Evolutionary conservation across 2,797 vertebrate genomes (phyloP).

Genomic region (Choloepus didactylus): DNA sequence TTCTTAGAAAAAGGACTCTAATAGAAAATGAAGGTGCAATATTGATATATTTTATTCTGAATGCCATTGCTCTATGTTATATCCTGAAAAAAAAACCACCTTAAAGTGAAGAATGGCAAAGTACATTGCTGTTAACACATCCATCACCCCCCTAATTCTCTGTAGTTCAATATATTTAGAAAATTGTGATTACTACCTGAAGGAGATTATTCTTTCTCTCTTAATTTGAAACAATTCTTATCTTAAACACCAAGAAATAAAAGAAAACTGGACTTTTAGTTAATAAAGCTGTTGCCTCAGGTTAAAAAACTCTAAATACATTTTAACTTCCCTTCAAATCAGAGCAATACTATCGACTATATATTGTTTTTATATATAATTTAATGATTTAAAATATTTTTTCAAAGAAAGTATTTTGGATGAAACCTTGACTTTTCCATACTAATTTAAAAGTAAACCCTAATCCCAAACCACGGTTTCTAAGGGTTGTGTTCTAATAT

Average conservation of each 20-base stretch:
- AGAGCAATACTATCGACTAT: neutral
- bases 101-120: slow-evolving; percentile 31
- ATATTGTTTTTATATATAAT: neutral
- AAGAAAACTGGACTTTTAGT: slow-evolving; percentile 9
- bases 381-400: neutral
- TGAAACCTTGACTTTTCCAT: slow-evolving; percentile 29
- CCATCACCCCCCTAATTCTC: neutral
- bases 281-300: slow-evolving; percentile 9
- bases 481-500: neutral
- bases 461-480: neutral
- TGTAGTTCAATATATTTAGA: slow-evolving; percentile 15
- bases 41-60: slow-evolving; percentile 6
- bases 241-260: slow-evolving; percentile 41
- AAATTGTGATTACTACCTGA: neutral
- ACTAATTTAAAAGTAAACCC: neutral
- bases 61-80: neutral
- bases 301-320: neutral
- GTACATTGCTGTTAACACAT: neutral
- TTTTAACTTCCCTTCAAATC: slow-evolving; percentile 48
- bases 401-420: slow-evolving; percentile 37
- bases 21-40: neutral
- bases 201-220: slow-evolving; percentile 46
- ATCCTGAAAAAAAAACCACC: neutral
- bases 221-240: slow-evolving; percentile 53
- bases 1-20: neutral